A percentile compares a stretch with the other conserved stretches of the same genome.
These are phyloP conservation scores for Mus pahari DNA, from an alignment of 2,113 vertebrate species.

Conservation along the genomic window DNA sequence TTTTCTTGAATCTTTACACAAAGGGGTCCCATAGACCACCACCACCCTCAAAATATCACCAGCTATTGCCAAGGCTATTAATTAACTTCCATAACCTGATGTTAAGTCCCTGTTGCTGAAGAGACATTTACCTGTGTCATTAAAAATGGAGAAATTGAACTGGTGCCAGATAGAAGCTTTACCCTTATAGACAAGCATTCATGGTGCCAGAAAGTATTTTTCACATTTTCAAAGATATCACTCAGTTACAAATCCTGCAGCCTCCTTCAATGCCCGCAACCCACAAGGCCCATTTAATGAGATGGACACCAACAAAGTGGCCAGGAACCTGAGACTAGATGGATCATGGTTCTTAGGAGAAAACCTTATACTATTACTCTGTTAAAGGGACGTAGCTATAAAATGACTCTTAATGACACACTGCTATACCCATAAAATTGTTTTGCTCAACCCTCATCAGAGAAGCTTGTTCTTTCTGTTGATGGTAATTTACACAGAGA, in stretches of 20 bases:
- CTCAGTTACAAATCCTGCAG: neutral
- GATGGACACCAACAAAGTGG: neutral
- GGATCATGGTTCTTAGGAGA: neutral
- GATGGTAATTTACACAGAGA: neutral
- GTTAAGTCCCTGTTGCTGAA: neutral
- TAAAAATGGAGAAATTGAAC: neutral
- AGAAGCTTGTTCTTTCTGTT: neutral
- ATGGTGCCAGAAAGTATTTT: neutral
- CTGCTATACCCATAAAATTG: neutral
- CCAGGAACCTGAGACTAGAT: neutral
- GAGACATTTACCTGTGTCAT: neutral
- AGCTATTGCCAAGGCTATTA: neutral
- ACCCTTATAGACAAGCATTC: neutral
- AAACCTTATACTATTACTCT: neutral
- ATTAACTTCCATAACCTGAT: neutral
- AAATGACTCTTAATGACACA: neutral
- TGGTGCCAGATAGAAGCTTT: neutral
- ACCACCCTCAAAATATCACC: neutral
- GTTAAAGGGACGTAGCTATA: neutral
- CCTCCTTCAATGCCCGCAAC: neutral
- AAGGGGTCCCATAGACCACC: neutral
- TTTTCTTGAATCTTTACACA: neutral
- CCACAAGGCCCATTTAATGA: neutral
- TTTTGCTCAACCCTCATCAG: neutral
- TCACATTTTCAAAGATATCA: neutral